These are phyloP conservation scores for Dasypogon diadema DNA, from an alignment of 2,888 invertebrate species.

Conservation along the genomic window DNA sequence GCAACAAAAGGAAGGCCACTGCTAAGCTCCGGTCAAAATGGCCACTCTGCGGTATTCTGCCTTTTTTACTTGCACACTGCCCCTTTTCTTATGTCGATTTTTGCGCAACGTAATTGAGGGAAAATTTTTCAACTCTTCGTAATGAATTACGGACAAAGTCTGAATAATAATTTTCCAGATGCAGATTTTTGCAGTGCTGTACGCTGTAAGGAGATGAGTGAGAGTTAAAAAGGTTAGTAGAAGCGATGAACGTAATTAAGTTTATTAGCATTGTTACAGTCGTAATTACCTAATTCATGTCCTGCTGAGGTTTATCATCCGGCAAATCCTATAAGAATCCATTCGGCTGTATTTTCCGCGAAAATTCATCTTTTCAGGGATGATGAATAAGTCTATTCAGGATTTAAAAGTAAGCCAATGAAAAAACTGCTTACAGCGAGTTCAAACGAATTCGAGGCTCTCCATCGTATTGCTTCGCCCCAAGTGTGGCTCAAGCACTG, in stretches of 20 bases:
- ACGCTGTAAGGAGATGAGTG: background rate
- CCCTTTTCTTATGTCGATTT: conserved; percentile 41
- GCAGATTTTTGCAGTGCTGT: conserved; percentile 12
- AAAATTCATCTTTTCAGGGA: conserved; percentile 4
- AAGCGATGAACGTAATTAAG: conserved; percentile 14
- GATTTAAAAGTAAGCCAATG: conserved; percentile 43
- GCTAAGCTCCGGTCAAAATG: conserved; percentile 27
- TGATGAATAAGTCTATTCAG: background rate
- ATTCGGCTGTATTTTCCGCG: conserved; percentile 29
- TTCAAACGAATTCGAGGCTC: conserved; percentile 32
- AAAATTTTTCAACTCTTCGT: conserved; percentile 38
- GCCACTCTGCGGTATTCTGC: conserved; percentile 38
- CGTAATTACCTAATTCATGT: conserved; percentile 33
- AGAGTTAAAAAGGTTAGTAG: background rate
- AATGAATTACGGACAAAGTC: conserved; percentile 44
- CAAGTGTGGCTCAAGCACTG: background rate
- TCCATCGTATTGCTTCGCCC: conserved; percentile 6
- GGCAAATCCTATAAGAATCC: background rate
- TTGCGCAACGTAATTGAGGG: conserved; percentile 45
- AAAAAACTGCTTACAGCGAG: conserved; percentile 10
- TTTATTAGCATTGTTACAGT: conserved; percentile 28
- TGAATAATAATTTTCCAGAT: conserved; percentile 39
- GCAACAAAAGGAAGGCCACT: conserved; percentile 20
- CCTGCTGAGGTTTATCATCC: conserved; percentile 1
- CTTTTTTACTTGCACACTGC: conserved; percentile 25